Evolutionary conservation across 2,113 vertebrate species (phyloP).

Genomic region (Numenius arquata): DNA sequence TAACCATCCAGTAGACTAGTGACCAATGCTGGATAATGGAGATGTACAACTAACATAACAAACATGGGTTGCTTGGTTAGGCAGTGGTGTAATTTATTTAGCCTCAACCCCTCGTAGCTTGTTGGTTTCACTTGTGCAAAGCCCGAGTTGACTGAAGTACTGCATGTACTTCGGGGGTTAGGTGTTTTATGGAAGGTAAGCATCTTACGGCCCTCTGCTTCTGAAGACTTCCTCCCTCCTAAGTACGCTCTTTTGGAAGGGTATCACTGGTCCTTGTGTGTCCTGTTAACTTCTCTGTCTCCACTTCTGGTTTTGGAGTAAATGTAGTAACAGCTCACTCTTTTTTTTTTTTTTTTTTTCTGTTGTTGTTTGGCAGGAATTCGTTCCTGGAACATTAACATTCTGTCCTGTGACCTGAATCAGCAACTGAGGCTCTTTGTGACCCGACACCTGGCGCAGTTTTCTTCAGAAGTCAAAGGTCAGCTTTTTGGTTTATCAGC

Average conservation of each 20-base stretch:
- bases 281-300: not conserved
- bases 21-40: not conserved
- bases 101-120: not conserved
- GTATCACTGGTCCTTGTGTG: not conserved
- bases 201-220: not conserved
- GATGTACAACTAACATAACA: not conserved
- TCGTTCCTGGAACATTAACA: slow-evolving; percentile 85
- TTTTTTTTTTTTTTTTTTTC: too few relatives aligned
- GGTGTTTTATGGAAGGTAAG: not conserved
- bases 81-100: not conserved
- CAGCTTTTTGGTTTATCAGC: slow-evolving; percentile 52
- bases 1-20: not conserved
- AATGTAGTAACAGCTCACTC: not conserved
- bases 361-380: slow-evolving; percentile 72
- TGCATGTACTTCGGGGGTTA: not conserved
- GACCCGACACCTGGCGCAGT: slow-evolving; percentile 89
- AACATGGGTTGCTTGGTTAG: not conserved
- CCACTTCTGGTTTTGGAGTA: not conserved
- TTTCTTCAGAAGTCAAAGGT: slow-evolving; percentile 95
- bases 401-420: slow-evolving; percentile 83
- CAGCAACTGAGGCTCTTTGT: slow-evolving; percentile 89
- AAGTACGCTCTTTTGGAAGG: not conserved
- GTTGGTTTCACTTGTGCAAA: not conserved
- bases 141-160: not conserved
- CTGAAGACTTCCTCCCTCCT: not conserved